Evolutionary conservation across 2,797 vertebrate species (phyloP).

Genomic region (Trichosurus vulpecula): DNA sequence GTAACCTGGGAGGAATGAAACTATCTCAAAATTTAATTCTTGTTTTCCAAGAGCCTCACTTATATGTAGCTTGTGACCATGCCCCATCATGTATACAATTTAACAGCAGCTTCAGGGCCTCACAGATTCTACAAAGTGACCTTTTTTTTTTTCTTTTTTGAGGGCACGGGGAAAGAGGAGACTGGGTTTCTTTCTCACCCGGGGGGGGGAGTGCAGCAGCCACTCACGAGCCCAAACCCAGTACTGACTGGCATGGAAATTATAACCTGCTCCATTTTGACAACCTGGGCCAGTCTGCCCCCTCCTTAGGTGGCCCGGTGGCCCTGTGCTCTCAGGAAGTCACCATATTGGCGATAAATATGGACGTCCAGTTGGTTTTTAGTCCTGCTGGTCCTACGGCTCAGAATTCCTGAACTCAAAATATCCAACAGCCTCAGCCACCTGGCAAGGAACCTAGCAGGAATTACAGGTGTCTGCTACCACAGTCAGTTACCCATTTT

Average conservation of each 20-base stretch:
- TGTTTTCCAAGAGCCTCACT: background rate
- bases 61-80: background rate
- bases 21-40: background rate
- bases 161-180: background rate
- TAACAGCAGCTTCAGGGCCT: conserved; percentile 8
- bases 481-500: too few relatives aligned
- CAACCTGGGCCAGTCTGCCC: background rate
- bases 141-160: background rate
- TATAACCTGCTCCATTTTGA: background rate
- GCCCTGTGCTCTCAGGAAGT: background rate
- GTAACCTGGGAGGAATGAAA: background rate
- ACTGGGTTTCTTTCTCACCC: background rate
- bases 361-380: background rate
- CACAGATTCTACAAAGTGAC: background rate
- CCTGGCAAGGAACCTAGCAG: background rate
- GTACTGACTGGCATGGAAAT: background rate
- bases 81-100: background rate
- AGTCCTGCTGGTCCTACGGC: background rate
- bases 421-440: background rate
- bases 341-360: background rate
- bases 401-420: background rate
- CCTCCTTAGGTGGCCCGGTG: background rate
- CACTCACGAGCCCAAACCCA: background rate
- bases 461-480: background rate
- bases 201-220: background rate